A percentile compares a stretch with the other conserved stretches of the same genome.
These are phyloP conservation scores for Ptiloglossa arizonensis DNA, from an alignment of 1,140 invertebrate species.

Conservation along the genomic window DNA sequence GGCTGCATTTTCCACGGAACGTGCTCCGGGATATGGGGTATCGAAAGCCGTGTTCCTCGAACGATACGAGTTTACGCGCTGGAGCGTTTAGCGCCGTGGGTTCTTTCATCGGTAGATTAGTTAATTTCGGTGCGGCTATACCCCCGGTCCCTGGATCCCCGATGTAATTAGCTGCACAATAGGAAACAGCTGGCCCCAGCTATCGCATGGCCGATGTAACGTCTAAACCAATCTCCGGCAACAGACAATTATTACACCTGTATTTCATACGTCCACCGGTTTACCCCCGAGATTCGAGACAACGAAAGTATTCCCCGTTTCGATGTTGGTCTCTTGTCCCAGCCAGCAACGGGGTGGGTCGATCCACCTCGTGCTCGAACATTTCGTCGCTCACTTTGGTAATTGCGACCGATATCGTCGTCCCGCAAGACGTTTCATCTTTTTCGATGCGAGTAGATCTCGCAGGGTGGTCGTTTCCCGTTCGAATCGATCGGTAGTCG, in stretches of 20 bases:
- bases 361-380: not conserved
- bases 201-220: constrained; percentile 66
- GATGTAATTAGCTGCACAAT: constrained; percentile 76
- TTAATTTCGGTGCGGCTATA: constrained; percentile 70
- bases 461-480: no score
- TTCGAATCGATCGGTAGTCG: not conserved
- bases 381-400: no score
- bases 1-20: constrained; percentile 7
- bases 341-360: not conserved
- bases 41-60: constrained; percentile 9
- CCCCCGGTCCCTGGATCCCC: constrained; percentile 66
- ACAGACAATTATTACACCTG: constrained; percentile 70
- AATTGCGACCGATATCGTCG: no score
- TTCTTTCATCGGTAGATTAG: constrained; percentile 74
- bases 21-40: constrained; percentile 4
- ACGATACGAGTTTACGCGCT: constrained; percentile 48
- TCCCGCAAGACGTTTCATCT: no score
- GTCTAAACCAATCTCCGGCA: constrained; percentile 70
- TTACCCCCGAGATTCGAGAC: constrained; percentile 8
- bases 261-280: constrained; percentile 55
- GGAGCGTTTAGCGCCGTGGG: constrained; percentile 53
- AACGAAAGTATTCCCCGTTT: constrained; percentile 43
- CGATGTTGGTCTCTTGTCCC: not conserved
- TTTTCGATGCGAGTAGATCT: no score
- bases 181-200: constrained; percentile 71